A percentile compares a stretch with the other conserved stretches of the same genome.
Conservation (phyloP, 2,888 invertebrate genomes). For the Trichogramma evanescens region DNA sequence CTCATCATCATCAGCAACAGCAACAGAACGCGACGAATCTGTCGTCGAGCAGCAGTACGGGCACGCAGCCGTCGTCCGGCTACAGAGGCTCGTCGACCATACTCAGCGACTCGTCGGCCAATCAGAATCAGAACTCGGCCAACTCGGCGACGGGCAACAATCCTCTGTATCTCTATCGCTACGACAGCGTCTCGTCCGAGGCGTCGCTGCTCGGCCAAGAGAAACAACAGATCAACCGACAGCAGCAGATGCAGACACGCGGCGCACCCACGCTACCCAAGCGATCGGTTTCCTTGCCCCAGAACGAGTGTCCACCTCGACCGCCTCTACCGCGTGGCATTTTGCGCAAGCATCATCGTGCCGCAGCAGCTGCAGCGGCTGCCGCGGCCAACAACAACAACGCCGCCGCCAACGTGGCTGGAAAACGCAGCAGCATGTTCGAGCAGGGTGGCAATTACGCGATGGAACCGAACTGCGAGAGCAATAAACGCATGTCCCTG, state of each 20-base stretch:
- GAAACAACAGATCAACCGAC: constrained; percentile 22
- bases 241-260: constrained; percentile 22
- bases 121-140: constrained; percentile 50
- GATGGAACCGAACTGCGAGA: constrained; percentile 44
- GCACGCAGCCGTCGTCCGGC: constrained; percentile 78
- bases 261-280: constrained; percentile 57
- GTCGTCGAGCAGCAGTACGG: constrained; percentile 62
- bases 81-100: constrained; percentile 81
- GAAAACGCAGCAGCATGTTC: constrained; percentile 69
- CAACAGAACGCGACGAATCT: constrained; percentile 48
- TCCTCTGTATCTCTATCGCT: constrained; percentile 74
- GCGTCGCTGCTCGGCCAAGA: constrained; percentile 56
- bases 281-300: constrained; percentile 59
- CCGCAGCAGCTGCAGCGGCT: constrained; percentile 18
- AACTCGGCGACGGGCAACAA: constrained; percentile 44
- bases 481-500: constrained; percentile 66
- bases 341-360: constrained; percentile 52
- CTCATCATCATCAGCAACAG: no score
- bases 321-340: constrained; percentile 70
- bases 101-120: constrained; percentile 68
- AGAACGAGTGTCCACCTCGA: constrained; percentile 57
- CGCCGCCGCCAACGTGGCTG: constrained; percentile 21
- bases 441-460: constrained; percentile 62
- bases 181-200: constrained; percentile 70
- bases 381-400: constrained; percentile 24